Conservation (phyloP, 53 echinoderm and acorn worm genomes). For the Patiria pectinifera region DNA sequence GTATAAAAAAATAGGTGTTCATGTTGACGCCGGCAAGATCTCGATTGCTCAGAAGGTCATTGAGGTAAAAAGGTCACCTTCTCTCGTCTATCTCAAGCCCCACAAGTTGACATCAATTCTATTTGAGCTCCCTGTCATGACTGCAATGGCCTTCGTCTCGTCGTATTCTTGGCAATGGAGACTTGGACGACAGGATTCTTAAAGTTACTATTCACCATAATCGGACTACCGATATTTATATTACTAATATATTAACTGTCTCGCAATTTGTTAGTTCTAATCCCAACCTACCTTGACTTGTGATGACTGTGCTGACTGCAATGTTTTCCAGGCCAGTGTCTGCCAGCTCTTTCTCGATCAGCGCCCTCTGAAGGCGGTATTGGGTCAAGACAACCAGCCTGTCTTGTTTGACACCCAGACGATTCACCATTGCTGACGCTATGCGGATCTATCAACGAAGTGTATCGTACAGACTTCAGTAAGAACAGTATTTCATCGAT, state of each 20-base stretch:
- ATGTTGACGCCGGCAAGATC: too few species aligned
- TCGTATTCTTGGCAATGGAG: background rate
- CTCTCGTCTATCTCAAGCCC: too few species aligned
- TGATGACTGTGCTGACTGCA: constrained; percentile 77
- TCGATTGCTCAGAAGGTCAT: too few species aligned
- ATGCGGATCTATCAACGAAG: constrained; percentile 62
- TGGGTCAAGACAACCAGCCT: constrained; percentile 78
- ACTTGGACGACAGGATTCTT: too few species aligned
- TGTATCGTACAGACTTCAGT: background rate
- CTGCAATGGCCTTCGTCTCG: background rate
- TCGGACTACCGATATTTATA: too few species aligned
- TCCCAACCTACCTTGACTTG: constrained; percentile 76
- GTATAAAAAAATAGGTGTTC: too few species aligned
- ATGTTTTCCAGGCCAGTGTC: constrained; percentile 20
- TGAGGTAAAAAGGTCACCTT: too few species aligned
- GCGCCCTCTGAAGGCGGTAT: constrained; percentile 82
- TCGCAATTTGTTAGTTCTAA: background rate
- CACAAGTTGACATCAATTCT: too few species aligned
- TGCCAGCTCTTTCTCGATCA: constrained; percentile 61
- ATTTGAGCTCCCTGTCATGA: too few species aligned
- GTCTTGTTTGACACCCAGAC: constrained; percentile 19
- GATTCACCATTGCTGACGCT: constrained; percentile 46
- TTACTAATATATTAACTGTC: too few species aligned
- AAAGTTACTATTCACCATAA: too few species aligned
- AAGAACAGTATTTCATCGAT: background rate